A percentile compares a stretch with the other conserved stretches of the same genome.
Evolutionary conservation across 2,888 invertebrate species (phyloP).

Genomic region (Corbicula japonica): DNA sequence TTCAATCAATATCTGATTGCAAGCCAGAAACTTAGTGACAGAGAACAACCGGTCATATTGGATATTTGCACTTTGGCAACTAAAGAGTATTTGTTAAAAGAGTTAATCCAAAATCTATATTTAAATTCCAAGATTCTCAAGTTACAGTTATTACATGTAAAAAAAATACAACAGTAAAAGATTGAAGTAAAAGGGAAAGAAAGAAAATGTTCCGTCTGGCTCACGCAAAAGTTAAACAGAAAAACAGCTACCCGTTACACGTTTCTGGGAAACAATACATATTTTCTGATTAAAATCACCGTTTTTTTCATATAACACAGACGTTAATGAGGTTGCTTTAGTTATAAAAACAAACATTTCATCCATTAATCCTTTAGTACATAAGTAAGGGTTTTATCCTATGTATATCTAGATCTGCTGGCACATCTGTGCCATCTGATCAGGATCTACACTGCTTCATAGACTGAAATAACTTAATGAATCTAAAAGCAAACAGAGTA

Average conservation of each 20-base stretch:
- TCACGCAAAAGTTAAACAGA: constrained; percentile 66
- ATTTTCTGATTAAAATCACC: constrained; percentile 19
- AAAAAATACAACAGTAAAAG: constrained; percentile 10
- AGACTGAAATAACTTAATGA: no score
- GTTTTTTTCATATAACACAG: constrained; percentile 21
- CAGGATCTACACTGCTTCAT: no score
- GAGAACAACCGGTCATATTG: no score
- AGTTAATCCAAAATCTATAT: constrained; percentile 22
- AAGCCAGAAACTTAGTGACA: no score
- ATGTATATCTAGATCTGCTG: no score
- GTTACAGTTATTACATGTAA: constrained; percentile 12
- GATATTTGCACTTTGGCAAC: no score
- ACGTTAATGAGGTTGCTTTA: constrained; percentile 26
- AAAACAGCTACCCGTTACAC: constrained; percentile 67
- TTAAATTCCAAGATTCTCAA: constrained; percentile 28
- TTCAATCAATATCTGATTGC: no score
- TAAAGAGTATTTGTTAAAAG: no score
- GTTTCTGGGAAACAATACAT: constrained; percentile 33
- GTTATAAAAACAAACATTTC: constrained; percentile 29
- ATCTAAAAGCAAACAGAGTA: no score
- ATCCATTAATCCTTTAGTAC: no score
- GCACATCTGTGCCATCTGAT: no score
- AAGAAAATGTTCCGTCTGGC: constrained; percentile 62
- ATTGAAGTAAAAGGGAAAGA: constrained; percentile 55
- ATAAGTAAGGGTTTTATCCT: no score